Evolutionary conservation across 1,140 invertebrate genomes (phyloP), one percentile per base, ranked within the genome.

Genomic region (Drosophila quadrilineata): DNA sequence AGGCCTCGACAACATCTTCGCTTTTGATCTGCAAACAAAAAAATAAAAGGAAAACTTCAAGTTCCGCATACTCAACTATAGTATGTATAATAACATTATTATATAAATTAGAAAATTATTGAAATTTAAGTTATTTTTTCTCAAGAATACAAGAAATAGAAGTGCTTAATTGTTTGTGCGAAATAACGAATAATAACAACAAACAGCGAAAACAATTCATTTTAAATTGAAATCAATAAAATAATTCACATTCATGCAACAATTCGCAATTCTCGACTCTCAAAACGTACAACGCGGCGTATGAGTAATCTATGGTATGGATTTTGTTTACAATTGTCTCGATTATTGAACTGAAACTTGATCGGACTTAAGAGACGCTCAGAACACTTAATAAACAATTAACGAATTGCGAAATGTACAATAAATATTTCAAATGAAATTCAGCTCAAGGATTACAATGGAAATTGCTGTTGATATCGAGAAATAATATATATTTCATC

Each of bases 1-100:
- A 95, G 0, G 93, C 91, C 58, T 88, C 76, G 0, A 95, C 91
- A 1, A 95, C 92, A 71, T 92, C 91, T 74, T 92, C 91, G 77
- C 92, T 91, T 64, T 89, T 91, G 10, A 93, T 75, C 92, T 93
- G 73, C 9, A 88, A 46, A 35, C 16, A 38, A 19, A 41, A 6
- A 16, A 59, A 10, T 14, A 12, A 3, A 50, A 43, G 43, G 8
- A 17, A 33, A 62, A 36, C n/a, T 50, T 57, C 14, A 64, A 48
- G 49, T 67, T 77, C 62, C 67, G 73, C 62, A 57, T 26, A 38
- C 16, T 40, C 6, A 29, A 16, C 5, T 12, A 22, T 10, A 46
- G 21, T 31, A 26, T 12, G 8, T 19, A 3, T 35, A 46, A 29
- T 12, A 1, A 16, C 38, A 56, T 26, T 1, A 14, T 24, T n/a